Conservation (phyloP, 2,113 vertebrate genomes). For the Mystacornis crossleyi region DNA sequence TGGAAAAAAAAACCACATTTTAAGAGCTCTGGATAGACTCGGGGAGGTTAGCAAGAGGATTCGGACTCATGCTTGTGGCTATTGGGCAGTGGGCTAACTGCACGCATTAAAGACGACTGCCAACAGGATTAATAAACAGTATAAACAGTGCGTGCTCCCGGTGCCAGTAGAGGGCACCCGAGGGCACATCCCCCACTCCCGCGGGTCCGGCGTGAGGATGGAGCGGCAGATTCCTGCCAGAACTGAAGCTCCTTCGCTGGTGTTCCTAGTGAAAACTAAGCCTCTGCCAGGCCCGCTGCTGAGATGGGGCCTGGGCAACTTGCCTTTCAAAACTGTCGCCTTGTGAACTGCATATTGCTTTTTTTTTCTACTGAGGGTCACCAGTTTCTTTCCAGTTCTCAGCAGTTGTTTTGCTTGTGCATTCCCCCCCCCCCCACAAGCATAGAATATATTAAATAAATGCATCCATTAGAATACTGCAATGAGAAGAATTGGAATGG, state of each 20-base stretch:
- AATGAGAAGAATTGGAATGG: not conserved
- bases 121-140: not conserved
- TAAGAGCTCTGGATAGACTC: not conserved
- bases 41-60: not conserved
- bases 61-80: rapidly evolving
- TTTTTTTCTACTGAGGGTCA: not conserved
- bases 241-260: rapidly evolving
- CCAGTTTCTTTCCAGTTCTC: not conserved
- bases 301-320: not conserved
- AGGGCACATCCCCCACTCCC: not conserved
- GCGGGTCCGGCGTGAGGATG: rapidly evolving
- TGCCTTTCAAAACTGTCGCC: not conserved
- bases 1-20: not conserved
- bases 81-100: not conserved
- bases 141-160: not conserved
- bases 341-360: not conserved
- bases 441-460: not conserved
- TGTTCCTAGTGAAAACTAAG: not conserved
- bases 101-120: not conserved
- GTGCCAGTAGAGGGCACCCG: not conserved
- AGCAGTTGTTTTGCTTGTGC: not conserved
- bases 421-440: not conserved
- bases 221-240: rapidly evolving
- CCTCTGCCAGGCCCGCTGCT: not conserved
- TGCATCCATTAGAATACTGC: not conserved